A percentile compares a stretch with the other conserved stretches of the same genome.
These are phyloP conservation scores for Riparia riparia DNA, from an alignment of 2,113 vertebrate species.

Conservation along the genomic window DNA sequence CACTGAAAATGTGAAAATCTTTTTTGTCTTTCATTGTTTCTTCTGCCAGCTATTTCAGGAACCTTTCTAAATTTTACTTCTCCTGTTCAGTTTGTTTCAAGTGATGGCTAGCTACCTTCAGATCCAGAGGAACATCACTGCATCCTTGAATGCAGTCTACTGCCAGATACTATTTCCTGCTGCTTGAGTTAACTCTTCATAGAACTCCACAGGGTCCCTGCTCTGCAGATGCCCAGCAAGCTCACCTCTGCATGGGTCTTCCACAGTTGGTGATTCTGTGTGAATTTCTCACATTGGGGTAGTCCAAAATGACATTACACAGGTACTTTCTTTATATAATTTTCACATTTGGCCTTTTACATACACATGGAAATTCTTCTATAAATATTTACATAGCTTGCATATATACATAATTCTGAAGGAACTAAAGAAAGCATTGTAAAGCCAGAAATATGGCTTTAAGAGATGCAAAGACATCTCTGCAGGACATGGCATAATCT, in stretches of 20 bases:
- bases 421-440: background rate
- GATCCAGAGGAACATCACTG: background rate
- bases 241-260: background rate
- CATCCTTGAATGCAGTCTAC: background rate
- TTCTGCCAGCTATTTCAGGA: background rate
- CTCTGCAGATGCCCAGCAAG: background rate
- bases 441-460: background rate
- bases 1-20: background rate
- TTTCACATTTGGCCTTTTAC: background rate
- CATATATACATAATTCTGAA: background rate
- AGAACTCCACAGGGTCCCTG: rapidly evolving
- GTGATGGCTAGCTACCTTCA: background rate
- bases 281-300: background rate
- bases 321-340: background rate
- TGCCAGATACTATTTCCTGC: background rate
- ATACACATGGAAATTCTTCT: background rate
- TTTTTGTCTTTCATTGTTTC: background rate
- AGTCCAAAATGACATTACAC: background rate
- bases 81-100: background rate
- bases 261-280: background rate
- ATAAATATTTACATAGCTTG: background rate
- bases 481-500: background rate
- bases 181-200: background rate
- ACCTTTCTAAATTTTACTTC: background rate
- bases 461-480: background rate